These are phyloP conservation scores for Spermophilus dauricus DNA, from an alignment of 2,113 vertebrate genomes.

Conservation along the genomic window DNA sequence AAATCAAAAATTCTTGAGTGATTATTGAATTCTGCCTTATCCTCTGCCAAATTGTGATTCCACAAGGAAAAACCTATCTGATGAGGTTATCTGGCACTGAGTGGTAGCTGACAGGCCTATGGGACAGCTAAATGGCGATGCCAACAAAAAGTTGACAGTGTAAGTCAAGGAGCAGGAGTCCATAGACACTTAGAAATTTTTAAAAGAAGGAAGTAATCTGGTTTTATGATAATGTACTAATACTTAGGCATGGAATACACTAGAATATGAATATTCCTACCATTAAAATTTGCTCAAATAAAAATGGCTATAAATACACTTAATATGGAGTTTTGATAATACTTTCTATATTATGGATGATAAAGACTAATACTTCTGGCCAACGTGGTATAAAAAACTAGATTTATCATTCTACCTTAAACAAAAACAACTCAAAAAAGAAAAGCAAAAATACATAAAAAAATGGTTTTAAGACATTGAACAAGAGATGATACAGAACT, in stretches of 20 bases:
- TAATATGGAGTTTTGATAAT: background rate
- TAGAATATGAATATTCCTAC: background rate
- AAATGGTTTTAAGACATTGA: background rate
- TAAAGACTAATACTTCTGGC: background rate
- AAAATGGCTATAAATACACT: background rate
- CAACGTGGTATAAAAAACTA: background rate
- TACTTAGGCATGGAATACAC: background rate
- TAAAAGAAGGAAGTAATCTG: background rate
- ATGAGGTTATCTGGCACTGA: background rate
- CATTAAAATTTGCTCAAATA: background rate
- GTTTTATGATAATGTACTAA: background rate
- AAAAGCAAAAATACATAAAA: background rate
- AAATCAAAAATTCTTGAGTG: background rate
- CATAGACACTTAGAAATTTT: background rate
- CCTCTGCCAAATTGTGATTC: background rate
- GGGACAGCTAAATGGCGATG: background rate
- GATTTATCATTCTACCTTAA: background rate
- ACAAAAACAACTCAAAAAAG: background rate
- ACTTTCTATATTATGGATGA: background rate
- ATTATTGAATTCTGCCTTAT: constrained; percentile 1
- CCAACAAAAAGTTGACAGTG: background rate
- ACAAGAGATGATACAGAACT: background rate
- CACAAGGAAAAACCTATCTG: background rate
- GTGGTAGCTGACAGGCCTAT: background rate
- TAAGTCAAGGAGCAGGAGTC: background rate